Conservation (phyloP, 2,888 invertebrate genomes). For the Erebia epiphron region DNA sequence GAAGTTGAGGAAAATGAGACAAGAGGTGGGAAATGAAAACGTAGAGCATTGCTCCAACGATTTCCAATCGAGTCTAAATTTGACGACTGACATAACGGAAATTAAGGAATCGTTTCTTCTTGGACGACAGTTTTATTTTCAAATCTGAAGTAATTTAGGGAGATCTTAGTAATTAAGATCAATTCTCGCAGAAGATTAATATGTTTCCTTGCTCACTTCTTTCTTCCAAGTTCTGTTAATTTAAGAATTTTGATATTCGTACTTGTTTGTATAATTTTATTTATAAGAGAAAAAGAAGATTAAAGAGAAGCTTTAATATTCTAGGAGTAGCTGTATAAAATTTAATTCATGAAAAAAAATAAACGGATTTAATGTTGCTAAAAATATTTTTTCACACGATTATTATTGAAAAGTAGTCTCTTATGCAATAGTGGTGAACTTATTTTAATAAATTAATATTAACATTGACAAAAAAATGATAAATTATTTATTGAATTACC, state of each 20-base stretch:
- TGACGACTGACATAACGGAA: constrained; percentile 81
- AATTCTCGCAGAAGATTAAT: constrained; percentile 15
- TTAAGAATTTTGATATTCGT: background rate
- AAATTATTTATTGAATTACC: no score
- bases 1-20: constrained; percentile 30
- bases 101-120: constrained; percentile 73
- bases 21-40: constrained; percentile 36
- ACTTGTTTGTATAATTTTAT: no score
- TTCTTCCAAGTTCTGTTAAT: background rate
- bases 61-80: constrained; percentile 77
- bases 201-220: background rate
- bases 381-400: no score
- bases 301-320: no score
- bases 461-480: no score
- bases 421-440: no score
- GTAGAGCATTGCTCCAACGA: constrained; percentile 61
- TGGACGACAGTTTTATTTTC: constrained; percentile 39
- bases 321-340: no score
- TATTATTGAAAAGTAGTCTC: no score
- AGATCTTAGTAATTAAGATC: constrained; percentile 19
- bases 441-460: no score
- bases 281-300: no score
- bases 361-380: no score
- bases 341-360: no score
- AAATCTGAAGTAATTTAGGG: constrained; percentile 28